Percentiles rank a stretch among this genome's conserved stretches.
phyloP scores from a whole-genome alignment of 2,888 invertebrate species.

The Chydorus sphaericus region DNA sequence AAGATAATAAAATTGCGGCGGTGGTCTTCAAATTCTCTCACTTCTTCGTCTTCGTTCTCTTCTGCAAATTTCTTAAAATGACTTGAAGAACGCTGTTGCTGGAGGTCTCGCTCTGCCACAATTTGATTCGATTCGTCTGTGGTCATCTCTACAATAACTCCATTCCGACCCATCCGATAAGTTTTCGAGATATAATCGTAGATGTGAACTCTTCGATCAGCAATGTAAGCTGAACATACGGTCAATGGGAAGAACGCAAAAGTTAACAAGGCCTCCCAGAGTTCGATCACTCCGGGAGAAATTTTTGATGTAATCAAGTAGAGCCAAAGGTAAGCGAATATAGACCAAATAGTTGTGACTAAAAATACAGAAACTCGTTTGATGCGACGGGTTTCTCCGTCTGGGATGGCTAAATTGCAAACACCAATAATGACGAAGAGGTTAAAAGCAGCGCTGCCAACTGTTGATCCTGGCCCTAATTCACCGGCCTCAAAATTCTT shows the following conservation, averaged over 20 bases:
- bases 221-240: constrained; percentile 89
- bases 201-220: constrained; percentile 70
- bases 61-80: constrained; percentile 35
- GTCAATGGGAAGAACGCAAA: constrained; percentile 94
- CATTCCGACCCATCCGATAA: constrained; percentile 76
- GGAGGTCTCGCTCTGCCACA: constrained; percentile 41
- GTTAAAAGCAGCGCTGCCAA: constrained; percentile 97
- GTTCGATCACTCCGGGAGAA: constrained; percentile 72
- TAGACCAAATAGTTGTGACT: constrained; percentile 92
- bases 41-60: constrained; percentile 42
- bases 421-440: constrained; percentile 94
- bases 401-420: constrained; percentile 80
- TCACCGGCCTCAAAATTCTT: constrained; percentile 92
- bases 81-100: constrained; percentile 37
- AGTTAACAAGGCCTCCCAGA: constrained; percentile 96
- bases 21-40: constrained; percentile 71
- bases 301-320: constrained; percentile 82
- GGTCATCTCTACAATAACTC: constrained; percentile 77
- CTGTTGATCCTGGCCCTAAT: constrained; percentile 93
- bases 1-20: constrained; percentile 84
- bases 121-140: constrained; percentile 52
- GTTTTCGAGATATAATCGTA: constrained; percentile 79
- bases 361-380: constrained; percentile 94
- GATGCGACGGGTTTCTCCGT: constrained; percentile 68
- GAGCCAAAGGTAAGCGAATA: constrained; percentile 98